Percentiles rank a stretch among this genome's conserved stretches.
Conservation (phyloP, 2,113 vertebrate genomes). For the Promerops cafer region DNA sequence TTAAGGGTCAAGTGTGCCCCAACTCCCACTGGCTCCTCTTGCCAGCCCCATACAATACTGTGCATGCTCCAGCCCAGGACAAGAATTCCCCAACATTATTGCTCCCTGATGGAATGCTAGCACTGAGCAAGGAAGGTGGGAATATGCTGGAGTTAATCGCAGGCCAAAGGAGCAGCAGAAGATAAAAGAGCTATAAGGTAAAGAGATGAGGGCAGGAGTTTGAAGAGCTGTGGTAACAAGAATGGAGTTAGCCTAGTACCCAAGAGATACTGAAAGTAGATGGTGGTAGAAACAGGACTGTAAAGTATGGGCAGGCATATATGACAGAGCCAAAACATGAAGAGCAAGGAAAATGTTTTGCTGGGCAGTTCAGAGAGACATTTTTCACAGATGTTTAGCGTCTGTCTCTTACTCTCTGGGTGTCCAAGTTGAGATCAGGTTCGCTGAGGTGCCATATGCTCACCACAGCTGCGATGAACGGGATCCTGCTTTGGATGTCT, state of each 20-base stretch:
- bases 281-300: background rate
- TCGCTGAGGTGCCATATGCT: background rate
- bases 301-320: background rate
- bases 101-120: background rate
- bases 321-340: background rate
- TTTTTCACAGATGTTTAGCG: background rate
- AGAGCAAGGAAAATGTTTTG: background rate
- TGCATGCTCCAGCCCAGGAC: background rate
- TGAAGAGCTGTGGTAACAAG: background rate
- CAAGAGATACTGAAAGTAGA: background rate
- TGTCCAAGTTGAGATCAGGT: background rate
- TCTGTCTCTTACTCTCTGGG: background rate
- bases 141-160: background rate
- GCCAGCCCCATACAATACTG: background rate
- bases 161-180: background rate
- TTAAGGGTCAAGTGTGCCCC: background rate
- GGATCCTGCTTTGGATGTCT: background rate
- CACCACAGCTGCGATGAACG: accelerated
- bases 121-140: background rate
- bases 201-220: background rate
- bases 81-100: background rate
- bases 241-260: background rate
- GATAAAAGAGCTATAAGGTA: background rate
- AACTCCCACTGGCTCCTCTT: accelerated
- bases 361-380: background rate